Base-by-base conservation (phyloP, 2,113 vertebrate genomes). In the Brachirus orientalis region DNA sequence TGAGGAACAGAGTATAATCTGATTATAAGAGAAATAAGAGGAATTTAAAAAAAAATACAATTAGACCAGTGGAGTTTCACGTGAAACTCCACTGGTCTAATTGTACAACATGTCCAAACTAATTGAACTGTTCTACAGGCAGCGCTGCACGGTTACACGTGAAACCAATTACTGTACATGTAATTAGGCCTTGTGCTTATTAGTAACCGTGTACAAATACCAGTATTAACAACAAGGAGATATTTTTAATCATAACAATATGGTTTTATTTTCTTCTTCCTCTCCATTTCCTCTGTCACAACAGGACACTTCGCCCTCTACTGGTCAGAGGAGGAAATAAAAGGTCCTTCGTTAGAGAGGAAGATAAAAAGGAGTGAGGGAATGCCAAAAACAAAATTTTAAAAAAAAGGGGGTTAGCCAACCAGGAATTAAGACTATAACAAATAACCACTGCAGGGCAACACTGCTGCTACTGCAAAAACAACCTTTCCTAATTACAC, bases 121-220 rank as follows among this genome's bases (percentile, higher is more conserved):
- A 91, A 91, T 89, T 89, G 76, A 90, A 87, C 77, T 86, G 79
- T 89, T 85, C 83, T 84, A 75, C 77, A 81, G 56, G 64, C 77
- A 63, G 69, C 48, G 69, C 81, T 66, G 3, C 66, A 12, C 40
- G 14, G 10, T 43, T 43, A 43, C 57, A 58, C 69, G 79, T 77
- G 63, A 67, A 84, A 74, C 58, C 72, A 83, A 86, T 85, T 83
- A 85, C 20, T 69, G 47, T 65, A 63, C 63, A 54, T 73, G 76
- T 72, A 77, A 89, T 86, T 73, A 80, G 69, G 41, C 57, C 77
- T 38, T 19, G 63, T 77, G 66, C 40, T 62, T 54, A 70, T 80
- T 85, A 86, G 75, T 84, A 86, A 80, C 67, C 18, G 28, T 62
- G 65, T 74, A 80, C 63, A 63, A 75, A 80, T 47, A 65, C 45